Evolutionary conservation across 2,888 invertebrate genomes (phyloP).

Genomic region (Aproaerema taeniolella): DNA sequence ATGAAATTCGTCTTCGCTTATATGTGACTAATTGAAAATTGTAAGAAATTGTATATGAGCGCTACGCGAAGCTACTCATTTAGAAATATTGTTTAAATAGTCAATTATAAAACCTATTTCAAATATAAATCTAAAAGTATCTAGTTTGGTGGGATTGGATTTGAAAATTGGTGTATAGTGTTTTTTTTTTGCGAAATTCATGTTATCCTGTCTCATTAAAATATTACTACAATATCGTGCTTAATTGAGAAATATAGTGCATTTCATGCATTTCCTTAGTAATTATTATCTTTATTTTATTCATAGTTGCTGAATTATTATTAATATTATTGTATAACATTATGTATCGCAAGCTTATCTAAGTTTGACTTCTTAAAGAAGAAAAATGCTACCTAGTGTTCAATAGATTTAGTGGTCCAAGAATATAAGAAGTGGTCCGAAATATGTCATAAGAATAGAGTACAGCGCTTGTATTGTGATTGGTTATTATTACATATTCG

Average conservation of each 20-base stretch:
- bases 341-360: conserved; percentile 10
- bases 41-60: too few species aligned
- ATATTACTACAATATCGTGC: conserved; percentile 4
- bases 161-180: too few species aligned
- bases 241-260: conserved; percentile 23
- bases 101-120: background rate
- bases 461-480: too few species aligned
- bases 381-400: background rate
- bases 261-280: conserved; percentile 30
- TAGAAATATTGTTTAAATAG: conserved; percentile 5
- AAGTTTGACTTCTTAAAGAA: background rate
- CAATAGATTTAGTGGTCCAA: conserved; percentile 27
- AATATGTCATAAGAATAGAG: conserved; percentile 27
- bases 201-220: conserved; percentile 23
- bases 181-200: conserved; percentile 15
- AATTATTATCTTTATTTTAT: conserved; percentile 14
- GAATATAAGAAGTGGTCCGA: conserved; percentile 27
- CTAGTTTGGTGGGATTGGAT: too few species aligned
- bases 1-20: too few species aligned
- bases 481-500: background rate
- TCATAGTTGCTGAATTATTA: background rate
- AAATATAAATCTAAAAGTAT: background rate
- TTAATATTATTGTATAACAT: conserved; percentile 16
- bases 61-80: conserved; percentile 39
- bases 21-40: too few species aligned